Evolutionary conservation across 2,888 invertebrate genomes (phyloP).

Genomic region (Nesidiocoris tenuis): DNA sequence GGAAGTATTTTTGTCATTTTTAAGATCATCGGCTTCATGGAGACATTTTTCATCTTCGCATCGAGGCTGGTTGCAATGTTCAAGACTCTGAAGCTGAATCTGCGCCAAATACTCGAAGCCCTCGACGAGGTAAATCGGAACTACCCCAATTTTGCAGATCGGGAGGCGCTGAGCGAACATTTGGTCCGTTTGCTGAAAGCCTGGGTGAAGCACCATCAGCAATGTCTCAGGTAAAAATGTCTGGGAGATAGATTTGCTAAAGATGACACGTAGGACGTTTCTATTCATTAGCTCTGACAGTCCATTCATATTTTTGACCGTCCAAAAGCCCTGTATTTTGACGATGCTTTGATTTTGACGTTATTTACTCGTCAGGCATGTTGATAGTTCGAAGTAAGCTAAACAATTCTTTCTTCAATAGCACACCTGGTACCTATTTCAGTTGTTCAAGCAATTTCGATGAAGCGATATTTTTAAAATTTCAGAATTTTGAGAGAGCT

Average conservation of each 20-base stretch:
- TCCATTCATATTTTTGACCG: too few species aligned
- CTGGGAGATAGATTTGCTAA: too few species aligned
- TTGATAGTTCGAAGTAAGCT: too few species aligned
- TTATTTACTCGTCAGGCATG: too few species aligned
- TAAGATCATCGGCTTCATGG: background rate
- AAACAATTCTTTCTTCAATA: too few species aligned
- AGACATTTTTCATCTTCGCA: too few species aligned
- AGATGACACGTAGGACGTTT: too few species aligned
- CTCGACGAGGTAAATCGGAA: background rate
- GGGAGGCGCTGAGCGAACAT: background rate
- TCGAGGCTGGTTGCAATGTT: background rate
- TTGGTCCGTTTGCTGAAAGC: conserved; percentile 9
- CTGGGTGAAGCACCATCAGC: background rate
- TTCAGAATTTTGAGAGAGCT: conserved; percentile 2
- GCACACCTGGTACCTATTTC: too few species aligned
- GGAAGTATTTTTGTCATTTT: background rate
- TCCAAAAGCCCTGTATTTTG: too few species aligned
- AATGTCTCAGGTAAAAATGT: conserved; percentile 12
- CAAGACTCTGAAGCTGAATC: background rate
- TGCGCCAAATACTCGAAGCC: background rate
- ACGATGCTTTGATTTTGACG: too few species aligned
- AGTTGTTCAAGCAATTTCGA: too few species aligned
- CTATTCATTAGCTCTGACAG: too few species aligned
- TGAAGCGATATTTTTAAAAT: background rate
- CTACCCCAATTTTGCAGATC: background rate